Evolutionary conservation across 2,797 vertebrate species (phyloP), one percentile per base, ranked within the genome.

Genomic region (Melanotaenia boesemani): DNA sequence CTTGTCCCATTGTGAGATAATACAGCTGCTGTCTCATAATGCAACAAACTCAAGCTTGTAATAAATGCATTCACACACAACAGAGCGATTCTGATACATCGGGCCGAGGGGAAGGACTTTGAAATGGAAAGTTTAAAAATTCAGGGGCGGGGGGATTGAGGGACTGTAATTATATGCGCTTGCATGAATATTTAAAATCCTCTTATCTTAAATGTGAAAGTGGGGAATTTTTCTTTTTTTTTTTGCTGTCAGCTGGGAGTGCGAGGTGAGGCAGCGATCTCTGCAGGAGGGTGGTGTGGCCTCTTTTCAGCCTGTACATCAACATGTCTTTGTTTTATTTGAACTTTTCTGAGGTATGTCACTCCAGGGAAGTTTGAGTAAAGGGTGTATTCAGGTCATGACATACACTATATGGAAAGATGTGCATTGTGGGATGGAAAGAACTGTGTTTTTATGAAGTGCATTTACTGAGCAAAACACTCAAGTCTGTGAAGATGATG

Each of bases 141-240:
- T 84, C 83, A 63, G 65, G 70, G 70, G 61, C 50, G 36, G 80
- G 36, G 79, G 69, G 75, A 85, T 64, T 67, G 80, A n/a, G 76
- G 71, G 74, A 57, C 72, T 28, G 15, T 79, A 76, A 82, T 83
- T 84, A 83, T 80, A 56, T 18, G 37, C 59, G 44, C 74, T 34
- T 20, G 50, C 78, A 92, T 90, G 79, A 87, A 87, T 92, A 91
- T 90, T 87, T 91, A 77, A 92, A 91, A 91, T 87, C 81, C 62
- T 89, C 83, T 90, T 88, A 86, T 91, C 79, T 88, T 79, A 88
- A 86, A 82, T 90, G 77, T 85, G 84, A 89, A 88, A 86, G 61
- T 78, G 72, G 70, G 76, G 80, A 82, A 59, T 67, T 77, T 78
- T 84, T 63, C n/a, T 76, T 69, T 44, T 67, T 74, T 67, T 79